Evolutionary conservation across 2,113 vertebrate species (phyloP).

Genomic region (Ceuthmochares aereus): DNA sequence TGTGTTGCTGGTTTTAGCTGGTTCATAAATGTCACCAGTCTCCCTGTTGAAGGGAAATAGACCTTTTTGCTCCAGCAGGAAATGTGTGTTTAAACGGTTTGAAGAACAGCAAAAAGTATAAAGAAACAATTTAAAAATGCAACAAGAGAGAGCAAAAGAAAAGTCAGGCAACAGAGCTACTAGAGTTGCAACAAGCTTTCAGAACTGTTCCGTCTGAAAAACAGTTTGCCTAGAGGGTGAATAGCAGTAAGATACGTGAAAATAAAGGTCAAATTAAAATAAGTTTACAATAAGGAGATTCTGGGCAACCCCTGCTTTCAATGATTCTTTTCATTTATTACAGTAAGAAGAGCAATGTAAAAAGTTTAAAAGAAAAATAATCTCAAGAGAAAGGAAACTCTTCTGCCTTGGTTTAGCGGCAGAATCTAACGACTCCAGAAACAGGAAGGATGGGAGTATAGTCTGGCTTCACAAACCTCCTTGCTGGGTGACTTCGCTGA

Average conservation of each 20-base stretch:
- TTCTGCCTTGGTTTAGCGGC: not conserved
- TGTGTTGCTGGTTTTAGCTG: not conserved
- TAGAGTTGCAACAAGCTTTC: not conserved
- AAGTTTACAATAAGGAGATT: not conserved
- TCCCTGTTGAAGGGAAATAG: not conserved
- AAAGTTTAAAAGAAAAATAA: not conserved
- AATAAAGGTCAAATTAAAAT: not conserved
- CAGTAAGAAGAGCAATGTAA: not conserved
- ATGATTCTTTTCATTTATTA: not conserved
- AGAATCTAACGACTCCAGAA: not conserved
- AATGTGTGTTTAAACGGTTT: not conserved
- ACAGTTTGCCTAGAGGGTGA: not conserved
- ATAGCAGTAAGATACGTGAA: not conserved
- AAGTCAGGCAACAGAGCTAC: not conserved
- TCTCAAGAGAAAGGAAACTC: not conserved
- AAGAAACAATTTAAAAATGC: not conserved
- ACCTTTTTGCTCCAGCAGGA: not conserved
- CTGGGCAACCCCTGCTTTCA: not conserved
- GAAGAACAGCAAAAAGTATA: not conserved
- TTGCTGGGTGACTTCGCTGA: not conserved
- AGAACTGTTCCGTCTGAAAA: not conserved
- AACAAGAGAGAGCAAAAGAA: not conserved
- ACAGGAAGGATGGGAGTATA: not conserved
- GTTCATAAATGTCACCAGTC: not conserved
- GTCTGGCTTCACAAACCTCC: not conserved